These are phyloP conservation scores for Macroramphosus scolopax DNA, from an alignment of 2,797 vertebrate species.

Conservation along the genomic window DNA sequence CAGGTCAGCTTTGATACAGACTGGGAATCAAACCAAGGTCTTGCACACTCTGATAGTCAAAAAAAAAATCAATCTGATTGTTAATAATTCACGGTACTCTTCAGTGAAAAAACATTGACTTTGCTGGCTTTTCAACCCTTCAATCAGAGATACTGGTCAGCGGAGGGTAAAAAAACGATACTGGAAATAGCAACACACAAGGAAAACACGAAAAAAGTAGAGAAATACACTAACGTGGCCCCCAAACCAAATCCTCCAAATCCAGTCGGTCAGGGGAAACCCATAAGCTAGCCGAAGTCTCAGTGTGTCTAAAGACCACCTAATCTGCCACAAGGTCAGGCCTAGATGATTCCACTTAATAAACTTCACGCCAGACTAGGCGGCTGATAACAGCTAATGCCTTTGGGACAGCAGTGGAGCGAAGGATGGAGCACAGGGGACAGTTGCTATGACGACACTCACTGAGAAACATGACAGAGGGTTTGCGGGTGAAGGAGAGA, in stretches of 20 bases:
- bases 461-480: constrained; percentile 8
- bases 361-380: constrained; percentile 29
- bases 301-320: constrained; percentile 15
- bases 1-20: constrained; percentile 17
- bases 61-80: constrained; percentile 38
- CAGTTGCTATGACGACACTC: constrained; percentile 58
- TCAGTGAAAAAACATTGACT: constrained; percentile 13
- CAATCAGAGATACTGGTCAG: constrained; percentile 2
- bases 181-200: no score
- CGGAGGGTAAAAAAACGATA: no score
- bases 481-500: background rate
- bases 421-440: constrained; percentile 26
- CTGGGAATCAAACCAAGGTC: constrained; percentile 10
- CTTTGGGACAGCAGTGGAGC: constrained; percentile 27
- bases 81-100: constrained; percentile 57
- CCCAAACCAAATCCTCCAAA: background rate
- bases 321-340: constrained; percentile 20
- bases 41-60: constrained; percentile 12
- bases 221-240: no score
- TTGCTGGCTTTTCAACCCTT: background rate
- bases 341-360: constrained; percentile 38
- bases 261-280: background rate
- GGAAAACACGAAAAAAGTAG: no score
- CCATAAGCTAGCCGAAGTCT: constrained; percentile 7
- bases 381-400: constrained; percentile 47